Conservation (phyloP, 2,113 vertebrate species). For the Macaca nemestrina region DNA sequence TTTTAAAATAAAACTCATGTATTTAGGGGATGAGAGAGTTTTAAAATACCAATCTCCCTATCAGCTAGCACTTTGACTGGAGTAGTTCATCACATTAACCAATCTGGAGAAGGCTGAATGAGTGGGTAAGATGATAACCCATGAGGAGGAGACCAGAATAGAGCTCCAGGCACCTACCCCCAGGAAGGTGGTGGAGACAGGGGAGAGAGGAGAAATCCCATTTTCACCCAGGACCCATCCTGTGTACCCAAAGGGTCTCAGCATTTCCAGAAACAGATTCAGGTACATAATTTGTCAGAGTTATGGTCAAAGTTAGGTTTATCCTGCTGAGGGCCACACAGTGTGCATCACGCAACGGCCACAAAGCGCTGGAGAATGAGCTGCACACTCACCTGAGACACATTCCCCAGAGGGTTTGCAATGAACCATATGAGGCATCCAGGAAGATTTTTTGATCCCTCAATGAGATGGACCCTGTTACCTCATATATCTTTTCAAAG, state of each 20-base stretch:
- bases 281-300: background rate
- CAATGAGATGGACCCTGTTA: background rate
- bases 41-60: background rate
- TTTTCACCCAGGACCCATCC: background rate
- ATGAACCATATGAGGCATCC: background rate
- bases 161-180: no score
- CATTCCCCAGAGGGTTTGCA: background rate
- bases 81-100: background rate
- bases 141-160: background rate
- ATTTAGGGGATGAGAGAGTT: background rate
- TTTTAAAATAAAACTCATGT: background rate
- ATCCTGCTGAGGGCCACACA: no score
- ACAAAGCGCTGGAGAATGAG: no score
- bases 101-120: background rate
- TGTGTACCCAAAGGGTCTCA: background rate
- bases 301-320: background rate
- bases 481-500: background rate
- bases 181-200: background rate
- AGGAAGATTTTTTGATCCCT: background rate
- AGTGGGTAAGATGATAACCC: background rate
- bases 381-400: fast-evolving
- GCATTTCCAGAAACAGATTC: background rate
- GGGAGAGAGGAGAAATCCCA: background rate
- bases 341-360: no score
- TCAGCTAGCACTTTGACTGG: background rate